Percentiles rank a stretch among this genome's conserved stretches.
Evolutionary conservation across 2,797 vertebrate species (phyloP).

Genomic region (Naso thynnoides): DNA sequence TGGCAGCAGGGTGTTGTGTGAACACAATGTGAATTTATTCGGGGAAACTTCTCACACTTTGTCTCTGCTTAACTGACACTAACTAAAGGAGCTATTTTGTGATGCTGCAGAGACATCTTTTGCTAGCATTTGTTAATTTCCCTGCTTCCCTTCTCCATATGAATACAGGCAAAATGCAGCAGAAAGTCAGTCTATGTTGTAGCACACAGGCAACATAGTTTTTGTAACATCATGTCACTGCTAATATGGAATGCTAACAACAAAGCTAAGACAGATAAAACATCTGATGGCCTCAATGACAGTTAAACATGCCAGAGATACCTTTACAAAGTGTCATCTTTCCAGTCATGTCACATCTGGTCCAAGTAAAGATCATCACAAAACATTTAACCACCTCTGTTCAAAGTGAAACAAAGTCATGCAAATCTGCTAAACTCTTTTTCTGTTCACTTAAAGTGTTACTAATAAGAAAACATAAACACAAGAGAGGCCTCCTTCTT

Average conservation of each 20-base stretch:
- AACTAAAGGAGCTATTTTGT: neutral
- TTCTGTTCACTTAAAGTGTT: neutral
- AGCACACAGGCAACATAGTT: neutral
- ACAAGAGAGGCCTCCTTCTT: constrained; percentile 51
- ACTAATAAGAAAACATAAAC: neutral
- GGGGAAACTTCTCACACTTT: neutral
- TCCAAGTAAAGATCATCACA: neutral
- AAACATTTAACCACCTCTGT: neutral
- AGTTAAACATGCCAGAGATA: neutral
- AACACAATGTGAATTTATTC: neutral
- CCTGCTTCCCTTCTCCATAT: neutral
- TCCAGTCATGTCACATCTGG: neutral
- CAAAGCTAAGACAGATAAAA: neutral
- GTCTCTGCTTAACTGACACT: neutral
- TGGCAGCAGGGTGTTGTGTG: neutral
- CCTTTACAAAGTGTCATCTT: constrained; percentile 5
- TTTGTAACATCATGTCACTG: neutral
- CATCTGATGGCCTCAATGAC: neutral
- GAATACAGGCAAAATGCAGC: constrained; percentile 1
- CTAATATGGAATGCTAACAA: neutral
- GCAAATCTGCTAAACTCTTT: neutral
- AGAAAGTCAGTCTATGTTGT: neutral
- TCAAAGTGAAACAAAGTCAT: neutral
- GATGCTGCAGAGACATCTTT: neutral
- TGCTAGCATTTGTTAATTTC: neutral